These are phyloP conservation scores for Scaptomyza graminum DNA, from an alignment of 1,140 invertebrate genomes.

Conservation along the genomic window DNA sequence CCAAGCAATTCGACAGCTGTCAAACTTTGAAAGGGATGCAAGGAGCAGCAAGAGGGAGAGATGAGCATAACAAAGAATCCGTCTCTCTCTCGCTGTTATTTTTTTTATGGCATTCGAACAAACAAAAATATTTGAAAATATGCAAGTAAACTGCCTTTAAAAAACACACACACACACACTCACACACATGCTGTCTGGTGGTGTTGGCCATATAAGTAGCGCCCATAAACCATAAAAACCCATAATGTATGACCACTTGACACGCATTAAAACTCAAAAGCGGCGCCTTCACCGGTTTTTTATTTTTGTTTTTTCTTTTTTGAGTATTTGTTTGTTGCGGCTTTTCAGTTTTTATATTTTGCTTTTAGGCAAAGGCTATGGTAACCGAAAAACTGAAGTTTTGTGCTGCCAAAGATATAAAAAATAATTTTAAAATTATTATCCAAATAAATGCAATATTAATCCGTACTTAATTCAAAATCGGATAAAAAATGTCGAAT, in stretches of 20 bases:
- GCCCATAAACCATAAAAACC: constrained; percentile 71
- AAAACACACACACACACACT: neutral
- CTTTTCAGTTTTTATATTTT: constrained; percentile 6
- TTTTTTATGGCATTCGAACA: constrained; percentile 40
- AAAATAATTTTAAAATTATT: neutral
- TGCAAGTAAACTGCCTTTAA: constrained; percentile 23
- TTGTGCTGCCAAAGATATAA: neutral
- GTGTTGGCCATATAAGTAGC: constrained; percentile 49
- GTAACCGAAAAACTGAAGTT: neutral
- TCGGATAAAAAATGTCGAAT: too few species aligned
- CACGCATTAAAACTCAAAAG: constrained; percentile 64
- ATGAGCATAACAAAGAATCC: neutral
- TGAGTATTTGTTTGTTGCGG: constrained; percentile 8
- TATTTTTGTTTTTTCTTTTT: constrained; percentile 6
- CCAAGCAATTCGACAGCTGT: constrained; percentile 46
- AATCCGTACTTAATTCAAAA: neutral
- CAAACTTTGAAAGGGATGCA: constrained; percentile 15
- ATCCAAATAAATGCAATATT: too few species aligned
- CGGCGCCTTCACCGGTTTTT: constrained; percentile 14
- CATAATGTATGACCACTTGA: constrained; percentile 77
- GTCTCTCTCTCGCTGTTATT: neutral
- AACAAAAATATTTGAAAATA: constrained; percentile 31
- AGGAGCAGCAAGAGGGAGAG: too few species aligned
- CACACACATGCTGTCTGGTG: constrained; percentile 5
- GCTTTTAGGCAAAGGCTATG: neutral